Base-by-base conservation (phyloP, 2,797 vertebrate genomes). In the Sebastes vulpes region DNA sequence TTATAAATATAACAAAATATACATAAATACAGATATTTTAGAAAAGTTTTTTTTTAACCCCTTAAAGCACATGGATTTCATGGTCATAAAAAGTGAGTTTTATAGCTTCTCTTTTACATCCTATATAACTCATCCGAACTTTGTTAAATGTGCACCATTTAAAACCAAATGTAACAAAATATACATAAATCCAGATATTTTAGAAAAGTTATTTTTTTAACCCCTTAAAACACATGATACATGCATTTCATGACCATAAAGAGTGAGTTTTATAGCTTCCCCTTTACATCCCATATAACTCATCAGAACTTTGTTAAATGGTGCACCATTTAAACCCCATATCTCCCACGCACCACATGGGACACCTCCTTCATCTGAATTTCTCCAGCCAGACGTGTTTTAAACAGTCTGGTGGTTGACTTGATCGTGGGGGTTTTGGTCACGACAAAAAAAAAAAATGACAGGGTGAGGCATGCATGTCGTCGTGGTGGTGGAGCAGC, bases 391-490 rank as follows among this genome's bases (percentile, higher is more conserved):
- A 31, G 3, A 74, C 57, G 71, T 48, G 54, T 67, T 32, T 72
- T 6, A 42, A 54, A 42, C 67, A 28, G 77, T 65, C 8, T 69
- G 60, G 59, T 65, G 75, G 63, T 81, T 50, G 60, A 28, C 59
- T 7, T 75, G 79, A 21, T 56, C 57, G 59, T 11, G 79, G 54
- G 38, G 38, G 52, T 42, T 75, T 56, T 54, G 81, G 83, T 90
- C 86, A 89, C 81, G 80, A 81, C 83, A 66, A 66, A 60, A 42
- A 66, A 66, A 23, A 65, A 60, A 42, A 46, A 93, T 88, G 86
- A 89, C 79, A 90, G 87, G 77, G 76, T 87, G 85, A 85, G 79
- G 59, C 73, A 28, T 79, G 72, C 7, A 12, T 80, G 75, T 31
- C 28, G 20, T 68, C 11, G 46, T 70, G 3, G 56, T 11, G 60